A percentile compares a stretch with the other conserved stretches of the same genome.
phyloP scores from a whole-genome alignment of 2,888 invertebrate genomes.

The Didymodactylos carnosus region DNA sequence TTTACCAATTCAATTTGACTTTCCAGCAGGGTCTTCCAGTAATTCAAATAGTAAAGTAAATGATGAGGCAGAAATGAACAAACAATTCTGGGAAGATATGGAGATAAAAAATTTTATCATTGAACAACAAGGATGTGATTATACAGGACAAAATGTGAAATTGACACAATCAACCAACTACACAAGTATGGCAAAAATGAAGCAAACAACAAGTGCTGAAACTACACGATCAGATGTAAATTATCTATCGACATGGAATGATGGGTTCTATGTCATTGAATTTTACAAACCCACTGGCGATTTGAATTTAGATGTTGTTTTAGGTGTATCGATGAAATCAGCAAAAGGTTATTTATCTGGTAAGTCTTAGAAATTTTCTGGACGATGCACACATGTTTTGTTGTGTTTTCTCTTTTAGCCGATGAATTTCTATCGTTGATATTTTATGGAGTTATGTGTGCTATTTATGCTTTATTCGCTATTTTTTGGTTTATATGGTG shows the following conservation, averaged over 20 bases:
- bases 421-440: not conserved
- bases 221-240: not conserved
- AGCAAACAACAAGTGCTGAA: not conserved
- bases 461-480: slow-evolving; percentile 7
- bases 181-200: no score
- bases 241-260: not conserved
- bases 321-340: not conserved
- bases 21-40: no score
- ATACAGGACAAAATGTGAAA: no score
- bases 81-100: not conserved
- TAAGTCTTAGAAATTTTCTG: no score
- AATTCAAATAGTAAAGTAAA: no score
- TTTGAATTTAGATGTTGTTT: not conserved
- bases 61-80: no score
- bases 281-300: not conserved
- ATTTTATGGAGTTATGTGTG: slow-evolving; percentile 13
- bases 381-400: no score
- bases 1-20: not conserved
- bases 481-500: slow-evolving; percentile 5
- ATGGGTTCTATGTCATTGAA: not conserved
- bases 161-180: no score
- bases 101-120: not conserved
- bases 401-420: no score
- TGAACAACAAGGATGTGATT: not conserved
- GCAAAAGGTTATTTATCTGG: not conserved